These are phyloP conservation scores for Cheilosia urbana DNA, from an alignment of 2,888 invertebrate genomes.

Conservation along the genomic window DNA sequence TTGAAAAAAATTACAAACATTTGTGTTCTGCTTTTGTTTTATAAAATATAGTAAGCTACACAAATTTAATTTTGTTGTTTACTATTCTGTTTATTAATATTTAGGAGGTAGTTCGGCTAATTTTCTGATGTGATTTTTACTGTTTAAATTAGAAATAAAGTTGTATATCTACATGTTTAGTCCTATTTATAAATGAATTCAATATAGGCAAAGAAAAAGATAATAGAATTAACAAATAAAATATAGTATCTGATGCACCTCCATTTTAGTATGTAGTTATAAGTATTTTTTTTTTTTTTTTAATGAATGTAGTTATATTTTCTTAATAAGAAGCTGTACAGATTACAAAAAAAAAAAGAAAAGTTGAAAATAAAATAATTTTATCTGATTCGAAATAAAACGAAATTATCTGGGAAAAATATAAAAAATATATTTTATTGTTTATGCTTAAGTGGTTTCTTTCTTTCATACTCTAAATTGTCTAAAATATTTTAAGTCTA, in stretches of 20 bases:
- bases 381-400: slow-evolving; percentile 13
- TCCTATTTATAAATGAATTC: slow-evolving; percentile 18
- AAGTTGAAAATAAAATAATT: background rate
- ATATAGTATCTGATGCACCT: slow-evolving; percentile 70
- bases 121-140: slow-evolving; percentile 61
- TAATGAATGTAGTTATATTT: slow-evolving; percentile 12
- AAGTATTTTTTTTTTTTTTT: slow-evolving; percentile 30
- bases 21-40: background rate
- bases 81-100: slow-evolving; percentile 26
- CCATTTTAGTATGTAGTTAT: slow-evolving; percentile 65
- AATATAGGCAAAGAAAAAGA: slow-evolving; percentile 29
- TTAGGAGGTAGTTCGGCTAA: slow-evolving; percentile 74
- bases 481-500: slow-evolving; percentile 43
- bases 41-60: slow-evolving; percentile 9
- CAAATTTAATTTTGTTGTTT: slow-evolving; percentile 18
- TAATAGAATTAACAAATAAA: slow-evolving; percentile 14
- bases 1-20: slow-evolving; percentile 30
- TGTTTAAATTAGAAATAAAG: slow-evolving; percentile 27
- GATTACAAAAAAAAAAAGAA: background rate
- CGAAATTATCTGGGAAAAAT: slow-evolving; percentile 25
- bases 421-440: slow-evolving; percentile 53
- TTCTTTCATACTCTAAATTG: slow-evolving; percentile 51
- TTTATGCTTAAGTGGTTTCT: slow-evolving; percentile 25
- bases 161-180: slow-evolving; percentile 20
- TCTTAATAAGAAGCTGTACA: slow-evolving; percentile 47